These are phyloP conservation scores for Trachops cirrhosus DNA, from an alignment of 2,797 vertebrate species.

Conservation along the genomic window DNA sequence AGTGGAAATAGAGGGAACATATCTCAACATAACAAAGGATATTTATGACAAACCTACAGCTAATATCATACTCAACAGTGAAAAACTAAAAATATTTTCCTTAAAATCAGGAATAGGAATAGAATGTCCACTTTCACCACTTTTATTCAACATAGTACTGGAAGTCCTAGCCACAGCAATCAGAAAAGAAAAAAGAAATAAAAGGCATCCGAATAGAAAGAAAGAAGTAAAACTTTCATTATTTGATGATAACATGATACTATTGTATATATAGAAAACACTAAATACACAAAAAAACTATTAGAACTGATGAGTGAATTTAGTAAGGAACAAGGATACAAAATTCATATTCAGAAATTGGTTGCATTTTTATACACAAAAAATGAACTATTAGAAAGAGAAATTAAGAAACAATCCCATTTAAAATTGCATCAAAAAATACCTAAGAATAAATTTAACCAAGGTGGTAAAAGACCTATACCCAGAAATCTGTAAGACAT, in stretches of 20 bases:
- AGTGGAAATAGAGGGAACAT: not conserved
- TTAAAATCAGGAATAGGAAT: not conserved
- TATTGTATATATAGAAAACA: not conserved
- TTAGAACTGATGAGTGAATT: not conserved
- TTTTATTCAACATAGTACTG: not conserved
- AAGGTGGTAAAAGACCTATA: not conserved
- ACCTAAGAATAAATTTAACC: not conserved
- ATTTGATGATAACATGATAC: not conserved
- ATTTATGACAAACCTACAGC: not conserved
- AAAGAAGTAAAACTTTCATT: not conserved
- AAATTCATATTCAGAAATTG: not conserved
- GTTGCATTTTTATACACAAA: not conserved
- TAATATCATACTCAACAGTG: not conserved
- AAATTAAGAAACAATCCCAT: not conserved
- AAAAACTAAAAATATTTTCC: not conserved
- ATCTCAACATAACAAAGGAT: not conserved
- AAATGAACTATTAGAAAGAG: not conserved
- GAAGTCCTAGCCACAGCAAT: not conserved
- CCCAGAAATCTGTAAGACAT: not conserved
- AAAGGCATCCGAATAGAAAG: not conserved
- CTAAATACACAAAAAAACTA: not conserved
- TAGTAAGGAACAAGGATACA: not conserved
- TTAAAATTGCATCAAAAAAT: not conserved
- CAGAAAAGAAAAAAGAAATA: not conserved
- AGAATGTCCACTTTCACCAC: not conserved